These are phyloP conservation scores for Pampus argenteus DNA, from an alignment of 2,797 vertebrate species.

Conservation along the genomic window DNA sequence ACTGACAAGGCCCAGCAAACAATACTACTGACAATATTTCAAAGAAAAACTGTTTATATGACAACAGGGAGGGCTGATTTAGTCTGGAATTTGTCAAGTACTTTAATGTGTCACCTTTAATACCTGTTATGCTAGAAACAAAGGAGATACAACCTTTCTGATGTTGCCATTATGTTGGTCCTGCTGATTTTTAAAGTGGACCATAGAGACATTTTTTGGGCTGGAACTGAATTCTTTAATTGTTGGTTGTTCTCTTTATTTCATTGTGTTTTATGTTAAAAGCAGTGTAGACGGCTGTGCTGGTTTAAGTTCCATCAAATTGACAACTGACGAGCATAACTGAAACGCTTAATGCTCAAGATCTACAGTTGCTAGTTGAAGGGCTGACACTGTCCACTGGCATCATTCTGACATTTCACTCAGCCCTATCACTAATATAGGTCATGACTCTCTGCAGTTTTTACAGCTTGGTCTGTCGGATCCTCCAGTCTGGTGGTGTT, in stretches of 20 bases:
- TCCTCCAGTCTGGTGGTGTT: slow-evolving; percentile 44
- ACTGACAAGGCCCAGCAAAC: slow-evolving; percentile 16
- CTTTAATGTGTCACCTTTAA: slow-evolving; percentile 26
- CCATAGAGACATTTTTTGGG: background rate
- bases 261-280: no score
- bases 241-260: no score
- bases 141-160: slow-evolving; percentile 28
- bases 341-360: slow-evolving; percentile 11
- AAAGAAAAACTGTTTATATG: slow-evolving; percentile 19
- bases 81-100: slow-evolving; percentile 17
- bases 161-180: slow-evolving; percentile 28
- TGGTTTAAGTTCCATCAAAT: background rate
- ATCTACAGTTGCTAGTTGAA: background rate
- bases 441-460: slow-evolving; percentile 31
- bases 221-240: no score
- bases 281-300: background rate
- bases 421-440: slow-evolving; percentile 17
- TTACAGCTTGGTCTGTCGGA: slow-evolving; percentile 32
- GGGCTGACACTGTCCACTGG: slow-evolving; percentile 16
- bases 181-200: slow-evolving; percentile 24
- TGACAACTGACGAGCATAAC: background rate
- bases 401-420: slow-evolving; percentile 26
- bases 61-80: slow-evolving; percentile 28
- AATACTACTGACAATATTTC: slow-evolving; percentile 21
- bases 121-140: slow-evolving; percentile 34